A percentile compares a stretch with the other conserved stretches of the same genome.
Evolutionary conservation across 2,113 vertebrate genomes (phyloP).

Genomic region (Agapornis roseicollis): DNA sequence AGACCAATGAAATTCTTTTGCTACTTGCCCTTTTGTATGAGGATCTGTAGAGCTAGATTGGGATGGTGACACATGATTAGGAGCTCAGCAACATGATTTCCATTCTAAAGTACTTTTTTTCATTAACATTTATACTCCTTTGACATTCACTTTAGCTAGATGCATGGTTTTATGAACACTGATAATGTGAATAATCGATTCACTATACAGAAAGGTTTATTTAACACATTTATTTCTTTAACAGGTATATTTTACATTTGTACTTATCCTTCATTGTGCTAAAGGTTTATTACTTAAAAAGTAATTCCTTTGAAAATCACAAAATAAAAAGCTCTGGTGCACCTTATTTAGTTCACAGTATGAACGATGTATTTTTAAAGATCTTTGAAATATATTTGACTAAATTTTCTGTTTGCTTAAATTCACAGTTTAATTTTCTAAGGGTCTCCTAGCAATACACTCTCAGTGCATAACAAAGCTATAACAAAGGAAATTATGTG

Average conservation of each 20-base stretch:
- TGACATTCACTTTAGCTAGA: not conserved
- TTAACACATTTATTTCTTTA: not conserved
- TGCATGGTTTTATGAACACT: not conserved
- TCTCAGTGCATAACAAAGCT: not conserved
- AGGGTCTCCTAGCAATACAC: accelerated
- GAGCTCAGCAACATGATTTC: not conserved
- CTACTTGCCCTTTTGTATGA: not conserved
- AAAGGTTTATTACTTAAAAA: not conserved
- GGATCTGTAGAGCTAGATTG: not conserved
- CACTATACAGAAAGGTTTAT: not conserved
- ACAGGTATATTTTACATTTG: not conserved
- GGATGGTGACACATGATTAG: not conserved
- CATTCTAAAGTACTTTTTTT: not conserved
- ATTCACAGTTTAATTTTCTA: not conserved
- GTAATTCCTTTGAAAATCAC: not conserved
- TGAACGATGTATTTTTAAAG: not conserved
- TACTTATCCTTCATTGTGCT: not conserved
- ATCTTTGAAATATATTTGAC: not conserved
- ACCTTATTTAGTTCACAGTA: not conserved
- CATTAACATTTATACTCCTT: not conserved
- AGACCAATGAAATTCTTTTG: not conserved
- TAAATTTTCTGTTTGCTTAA: not conserved
- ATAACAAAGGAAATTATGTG: not conserved
- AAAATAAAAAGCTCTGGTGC: not conserved
- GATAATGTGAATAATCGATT: not conserved